Conservation (phyloP, 2,797 vertebrate genomes). For the Gobio occitaniae region DNA sequence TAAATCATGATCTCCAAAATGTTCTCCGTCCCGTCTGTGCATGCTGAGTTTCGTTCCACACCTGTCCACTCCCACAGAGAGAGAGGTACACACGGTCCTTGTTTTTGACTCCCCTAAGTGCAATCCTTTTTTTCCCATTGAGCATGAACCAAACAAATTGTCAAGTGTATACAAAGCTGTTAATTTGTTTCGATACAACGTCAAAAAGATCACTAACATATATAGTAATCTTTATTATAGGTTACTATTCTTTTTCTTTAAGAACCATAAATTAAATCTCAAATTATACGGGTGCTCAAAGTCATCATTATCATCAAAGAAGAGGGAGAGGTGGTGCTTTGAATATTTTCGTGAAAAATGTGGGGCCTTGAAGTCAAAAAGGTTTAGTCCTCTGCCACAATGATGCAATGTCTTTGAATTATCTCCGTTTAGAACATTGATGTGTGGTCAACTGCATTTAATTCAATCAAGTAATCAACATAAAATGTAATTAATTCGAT, state of each 20-base stretch:
- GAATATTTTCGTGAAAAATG: not conserved
- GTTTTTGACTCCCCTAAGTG: not conserved
- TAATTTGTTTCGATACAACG: not conserved
- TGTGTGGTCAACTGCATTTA: not conserved
- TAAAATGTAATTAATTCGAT: not conserved
- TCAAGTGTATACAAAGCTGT: not conserved
- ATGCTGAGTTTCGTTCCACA: not conserved
- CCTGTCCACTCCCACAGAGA: not conserved
- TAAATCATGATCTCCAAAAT: not conserved
- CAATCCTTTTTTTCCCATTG: not conserved
- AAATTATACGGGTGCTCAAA: conserved; percentile 27
- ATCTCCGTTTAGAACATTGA: not conserved
- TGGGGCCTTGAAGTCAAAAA: conserved; percentile 6
- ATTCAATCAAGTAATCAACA: conserved; percentile 1
- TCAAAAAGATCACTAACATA: not conserved
- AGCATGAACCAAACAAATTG: not conserved
- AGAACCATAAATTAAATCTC: conserved; percentile 15
- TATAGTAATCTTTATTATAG: conserved; percentile 11
- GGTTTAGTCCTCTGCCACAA: not conserved
- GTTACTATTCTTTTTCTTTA: conserved; percentile 8
- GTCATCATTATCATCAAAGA: conserved; percentile 38
- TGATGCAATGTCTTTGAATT: not conserved
- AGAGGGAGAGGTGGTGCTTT: conserved; percentile 27
- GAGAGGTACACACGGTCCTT: too few relatives aligned
- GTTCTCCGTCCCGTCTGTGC: not conserved